Evolutionary conservation across 1,140 invertebrate species (phyloP), one percentile per base, ranked within the genome.

Genomic region (Anoplophora glabripennis): DNA sequence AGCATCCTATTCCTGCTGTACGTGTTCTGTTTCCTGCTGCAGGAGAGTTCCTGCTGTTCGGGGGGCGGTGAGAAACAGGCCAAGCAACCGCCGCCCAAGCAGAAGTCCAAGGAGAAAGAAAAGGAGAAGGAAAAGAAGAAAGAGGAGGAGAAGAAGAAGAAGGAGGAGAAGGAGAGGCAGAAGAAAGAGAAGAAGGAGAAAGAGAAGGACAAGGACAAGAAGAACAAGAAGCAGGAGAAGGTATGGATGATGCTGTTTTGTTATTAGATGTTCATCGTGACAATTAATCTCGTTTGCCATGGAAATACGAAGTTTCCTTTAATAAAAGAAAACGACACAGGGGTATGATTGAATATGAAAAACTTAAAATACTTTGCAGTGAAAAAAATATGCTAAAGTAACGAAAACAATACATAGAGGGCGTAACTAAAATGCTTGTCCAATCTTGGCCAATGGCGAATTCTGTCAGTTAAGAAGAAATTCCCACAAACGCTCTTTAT

Each of bases 1-100:
- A 96, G 93, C 78, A 94, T 98, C 73, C 78, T 96, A 60, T 98
- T 98, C 81, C 84, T 98, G 66, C 81, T 96, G 64, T 98, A 98
- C 79, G 93, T 97, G 44, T 97, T 97, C 82, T 92, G 93, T 78
- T 98, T 96, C 82, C 83, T 99, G 57, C 85, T 98, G 55, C 91
- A 94, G 83, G 92, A 94, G 76, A 89, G 89, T 79, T 83, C 88
- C 58, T 91, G 89, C 76, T 91, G 89, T 76, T 84, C 84, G 53
- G 83, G 84, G 57, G 83, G 82, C 36, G 21, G 21, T 2, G 78
- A 84, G 65, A 77, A 76, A 21, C 79, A 81, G 64, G 78, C 80
- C 65, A 78, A 80, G 45, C 60, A 65, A 53, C 66, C 66, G 51
- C 59, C 65, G 28, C 56, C 64, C 17, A 81, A 82, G 61, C 77